These are phyloP conservation scores for Centropyge bicolor DNA, from an alignment of 2,797 vertebrate species.

Conservation along the genomic window DNA sequence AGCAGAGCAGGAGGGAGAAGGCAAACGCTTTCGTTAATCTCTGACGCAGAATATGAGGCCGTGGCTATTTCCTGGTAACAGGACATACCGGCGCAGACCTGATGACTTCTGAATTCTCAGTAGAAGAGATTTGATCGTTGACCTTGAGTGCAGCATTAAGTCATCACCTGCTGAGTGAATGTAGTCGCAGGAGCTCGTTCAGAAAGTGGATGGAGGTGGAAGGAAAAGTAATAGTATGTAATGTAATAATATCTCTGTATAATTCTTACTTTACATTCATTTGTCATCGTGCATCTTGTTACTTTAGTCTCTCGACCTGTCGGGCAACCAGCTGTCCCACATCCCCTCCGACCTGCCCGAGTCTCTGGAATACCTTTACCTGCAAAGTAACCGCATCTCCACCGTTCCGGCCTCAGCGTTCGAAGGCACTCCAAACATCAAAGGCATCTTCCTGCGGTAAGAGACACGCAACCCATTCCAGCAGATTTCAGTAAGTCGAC, in stretches of 20 bases:
- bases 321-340: conserved; percentile 92
- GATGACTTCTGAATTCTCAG: neutral
- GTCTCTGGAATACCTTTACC: conserved; percentile 93
- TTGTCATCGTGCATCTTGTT: neutral
- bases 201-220: neutral
- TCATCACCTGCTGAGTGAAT: neutral
- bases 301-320: conserved; percentile 92
- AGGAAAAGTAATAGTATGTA: no score
- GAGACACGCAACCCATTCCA: neutral
- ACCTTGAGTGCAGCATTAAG: neutral
- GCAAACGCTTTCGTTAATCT: neutral
- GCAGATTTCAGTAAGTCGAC: neutral
- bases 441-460: conserved; percentile 95
- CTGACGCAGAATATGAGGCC: neutral
- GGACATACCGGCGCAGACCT: neutral
- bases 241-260: no score
- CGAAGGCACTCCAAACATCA: conserved; percentile 94
- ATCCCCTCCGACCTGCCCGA: conserved; percentile 92
- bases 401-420: conserved; percentile 88
- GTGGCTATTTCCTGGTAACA: no score
- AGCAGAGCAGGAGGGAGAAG: neutral
- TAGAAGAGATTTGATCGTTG: no score
- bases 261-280: no score
- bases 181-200: neutral
- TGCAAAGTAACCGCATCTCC: conserved; percentile 94